A percentile compares a stretch with the other conserved stretches of the same genome.
These are phyloP conservation scores for Epizoanthus scotinus DNA, from an alignment of 92 coral and sea anemone genomes.

Conservation along the genomic window DNA sequence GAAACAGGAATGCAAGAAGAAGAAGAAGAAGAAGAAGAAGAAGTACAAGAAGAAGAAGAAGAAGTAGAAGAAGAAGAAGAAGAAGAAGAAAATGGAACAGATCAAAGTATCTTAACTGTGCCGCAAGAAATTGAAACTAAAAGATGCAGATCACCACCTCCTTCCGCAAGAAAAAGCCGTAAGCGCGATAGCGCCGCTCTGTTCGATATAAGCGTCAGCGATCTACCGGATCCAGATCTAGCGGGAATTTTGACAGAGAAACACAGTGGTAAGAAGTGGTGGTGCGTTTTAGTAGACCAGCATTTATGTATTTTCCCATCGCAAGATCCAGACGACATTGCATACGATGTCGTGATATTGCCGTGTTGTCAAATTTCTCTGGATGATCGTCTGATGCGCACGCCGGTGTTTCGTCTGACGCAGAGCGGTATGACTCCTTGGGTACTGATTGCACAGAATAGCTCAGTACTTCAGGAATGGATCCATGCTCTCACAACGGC, in stretches of 20 bases:
- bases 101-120: constrained; percentile 2
- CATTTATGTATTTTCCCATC: constrained; percentile 96
- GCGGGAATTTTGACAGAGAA: constrained; percentile 90
- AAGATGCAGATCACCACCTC: constrained; percentile 49
- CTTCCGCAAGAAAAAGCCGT: constrained; percentile 74
- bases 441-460: constrained; percentile 91
- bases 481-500: constrained; percentile 91
- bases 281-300: constrained; percentile 94
- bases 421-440: constrained; percentile 94
- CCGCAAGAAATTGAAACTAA: constrained; percentile 4
- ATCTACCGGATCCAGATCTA: constrained; percentile 86
- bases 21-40: constrained; percentile 53
- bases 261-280: constrained; percentile 94
- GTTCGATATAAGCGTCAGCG: constrained; percentile 90
- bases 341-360: constrained; percentile 93
- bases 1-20: constrained; percentile 55
- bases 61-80: constrained; percentile 54
- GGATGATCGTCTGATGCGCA: constrained; percentile 90
- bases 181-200: constrained; percentile 97
- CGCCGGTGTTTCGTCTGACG: constrained; percentile 95
- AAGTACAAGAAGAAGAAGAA: constrained; percentile 47
- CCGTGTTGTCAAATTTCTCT: constrained; percentile 97
- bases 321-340: constrained; percentile 90
- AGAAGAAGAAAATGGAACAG: constrained; percentile 39
- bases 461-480: constrained; percentile 92